phyloP scores from a whole-genome alignment of 2,888 invertebrate genomes.

The Maniola hyperantus region DNA sequence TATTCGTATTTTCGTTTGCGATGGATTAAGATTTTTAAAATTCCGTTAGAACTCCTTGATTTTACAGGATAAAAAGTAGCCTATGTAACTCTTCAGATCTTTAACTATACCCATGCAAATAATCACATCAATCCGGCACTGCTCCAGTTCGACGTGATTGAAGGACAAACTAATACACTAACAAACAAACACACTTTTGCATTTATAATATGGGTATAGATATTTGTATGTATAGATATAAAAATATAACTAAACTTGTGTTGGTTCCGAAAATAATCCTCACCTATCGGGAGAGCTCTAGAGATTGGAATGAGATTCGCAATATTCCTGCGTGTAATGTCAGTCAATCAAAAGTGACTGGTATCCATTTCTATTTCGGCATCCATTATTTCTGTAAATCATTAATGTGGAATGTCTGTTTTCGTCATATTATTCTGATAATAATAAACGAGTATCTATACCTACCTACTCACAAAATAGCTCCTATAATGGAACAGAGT shows the following conservation, averaged over 20 bases:
- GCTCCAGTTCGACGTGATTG: too few relatives aligned
- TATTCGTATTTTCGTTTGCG: too few relatives aligned
- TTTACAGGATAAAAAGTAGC: too few relatives aligned
- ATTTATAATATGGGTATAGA: too few relatives aligned
- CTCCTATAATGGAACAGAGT: not conserved
- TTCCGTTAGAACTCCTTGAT: too few relatives aligned
- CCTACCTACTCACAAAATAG: not conserved
- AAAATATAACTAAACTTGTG: not conserved
- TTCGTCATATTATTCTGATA: constrained; percentile 8
- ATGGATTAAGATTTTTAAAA: too few relatives aligned
- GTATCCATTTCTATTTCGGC: constrained; percentile 21
- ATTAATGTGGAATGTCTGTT: constrained; percentile 11
- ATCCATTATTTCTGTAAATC: constrained; percentile 22
- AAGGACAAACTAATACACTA: too few relatives aligned
- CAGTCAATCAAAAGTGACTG: constrained; percentile 17
- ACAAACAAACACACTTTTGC: too few relatives aligned
- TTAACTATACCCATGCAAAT: too few relatives aligned
- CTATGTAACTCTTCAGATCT: too few relatives aligned
- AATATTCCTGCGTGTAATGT: constrained; percentile 11
- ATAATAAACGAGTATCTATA: not conserved
- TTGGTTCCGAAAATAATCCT: constrained; percentile 4
- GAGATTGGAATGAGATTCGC: constrained; percentile 9
- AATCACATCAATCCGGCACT: too few relatives aligned
- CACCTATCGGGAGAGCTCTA: constrained; percentile 18
- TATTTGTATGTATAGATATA: too few relatives aligned